These are phyloP conservation scores for Diadophis punctatus DNA, from an alignment of 2,113 vertebrate genomes.

Conservation along the genomic window DNA sequence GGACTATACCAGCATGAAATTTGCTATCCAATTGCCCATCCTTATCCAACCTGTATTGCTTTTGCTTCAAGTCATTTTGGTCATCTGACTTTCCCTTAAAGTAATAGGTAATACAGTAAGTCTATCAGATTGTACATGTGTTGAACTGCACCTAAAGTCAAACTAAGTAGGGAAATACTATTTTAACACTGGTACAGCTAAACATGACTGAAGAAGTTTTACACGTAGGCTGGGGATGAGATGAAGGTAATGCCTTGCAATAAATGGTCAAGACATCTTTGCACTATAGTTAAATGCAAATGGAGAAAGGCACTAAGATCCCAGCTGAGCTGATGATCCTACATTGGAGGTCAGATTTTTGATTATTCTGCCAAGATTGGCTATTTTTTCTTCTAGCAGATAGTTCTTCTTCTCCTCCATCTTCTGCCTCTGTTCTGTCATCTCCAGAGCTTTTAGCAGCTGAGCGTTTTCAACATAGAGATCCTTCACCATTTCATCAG, in stretches of 20 bases:
- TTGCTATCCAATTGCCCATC: background rate
- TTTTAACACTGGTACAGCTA: background rate
- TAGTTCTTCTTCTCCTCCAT: constrained; percentile 88
- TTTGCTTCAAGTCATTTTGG: background rate
- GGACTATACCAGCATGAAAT: background rate
- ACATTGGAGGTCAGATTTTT: constrained; percentile 77
- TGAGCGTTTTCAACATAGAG: constrained; percentile 89
- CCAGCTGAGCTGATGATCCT: constrained; percentile 60
- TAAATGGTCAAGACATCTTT: background rate
- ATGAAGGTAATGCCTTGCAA: background rate
- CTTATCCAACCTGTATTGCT: background rate
- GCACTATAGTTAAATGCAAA: background rate
- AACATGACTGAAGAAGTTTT: background rate
- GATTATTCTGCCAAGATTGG: constrained; percentile 88
- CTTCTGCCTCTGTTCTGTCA: constrained; percentile 83
- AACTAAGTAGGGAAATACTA: background rate
- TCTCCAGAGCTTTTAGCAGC: constrained; percentile 86
- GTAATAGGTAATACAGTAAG: background rate
- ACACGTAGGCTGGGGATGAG: background rate
- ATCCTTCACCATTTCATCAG: constrained; percentile 84
- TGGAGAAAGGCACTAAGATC: constrained; percentile 55
- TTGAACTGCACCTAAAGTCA: background rate
- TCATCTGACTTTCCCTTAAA: background rate
- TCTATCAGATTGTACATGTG: background rate
- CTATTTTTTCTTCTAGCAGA: constrained; percentile 91